phyloP scores from a whole-genome alignment of 2,113 vertebrate species.

The Rhinichthys klamathensis region DNA sequence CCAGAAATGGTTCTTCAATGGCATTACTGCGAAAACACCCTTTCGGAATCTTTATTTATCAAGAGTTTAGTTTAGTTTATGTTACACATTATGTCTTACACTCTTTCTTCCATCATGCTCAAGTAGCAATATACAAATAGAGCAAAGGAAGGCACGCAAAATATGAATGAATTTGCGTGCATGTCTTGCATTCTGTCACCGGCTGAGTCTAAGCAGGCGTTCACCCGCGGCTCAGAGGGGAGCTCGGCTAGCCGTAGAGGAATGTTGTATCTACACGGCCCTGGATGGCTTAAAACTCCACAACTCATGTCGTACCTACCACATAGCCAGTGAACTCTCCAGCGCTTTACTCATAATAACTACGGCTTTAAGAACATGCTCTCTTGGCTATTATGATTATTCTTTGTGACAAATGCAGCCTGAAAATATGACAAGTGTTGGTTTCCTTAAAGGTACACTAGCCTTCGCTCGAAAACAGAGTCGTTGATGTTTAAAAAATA shows the following conservation, averaged over 20 bases:
- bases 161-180: slow-evolving; percentile 60
- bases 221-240: slow-evolving; percentile 56
- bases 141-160: slow-evolving; percentile 43
- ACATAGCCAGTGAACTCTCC: slow-evolving; percentile 65
- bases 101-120: slow-evolving; percentile 62
- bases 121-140: slow-evolving; percentile 54
- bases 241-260: slow-evolving; percentile 44
- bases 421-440: slow-evolving; percentile 53
- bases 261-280: slow-evolving; percentile 26
- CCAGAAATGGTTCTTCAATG: no score
- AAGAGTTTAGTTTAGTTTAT: no score
- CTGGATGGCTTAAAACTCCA: slow-evolving; percentile 27
- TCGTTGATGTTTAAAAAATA: neutral
- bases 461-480: neutral
- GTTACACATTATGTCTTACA: neutral
- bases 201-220: slow-evolving; percentile 76
- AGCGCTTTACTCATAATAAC: slow-evolving; percentile 66
- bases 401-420: slow-evolving; percentile 61
- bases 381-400: slow-evolving; percentile 66
- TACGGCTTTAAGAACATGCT: slow-evolving; percentile 72
- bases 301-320: slow-evolving; percentile 68
- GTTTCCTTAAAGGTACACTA: slow-evolving; percentile 17
- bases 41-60: no score
- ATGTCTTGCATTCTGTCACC: slow-evolving; percentile 63
- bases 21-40: no score